Percentiles rank a stretch among this genome's conserved stretches.
These are phyloP conservation scores for Solenopsis fugax DNA, from an alignment of 1,140 invertebrate genomes.

Conservation along the genomic window DNA sequence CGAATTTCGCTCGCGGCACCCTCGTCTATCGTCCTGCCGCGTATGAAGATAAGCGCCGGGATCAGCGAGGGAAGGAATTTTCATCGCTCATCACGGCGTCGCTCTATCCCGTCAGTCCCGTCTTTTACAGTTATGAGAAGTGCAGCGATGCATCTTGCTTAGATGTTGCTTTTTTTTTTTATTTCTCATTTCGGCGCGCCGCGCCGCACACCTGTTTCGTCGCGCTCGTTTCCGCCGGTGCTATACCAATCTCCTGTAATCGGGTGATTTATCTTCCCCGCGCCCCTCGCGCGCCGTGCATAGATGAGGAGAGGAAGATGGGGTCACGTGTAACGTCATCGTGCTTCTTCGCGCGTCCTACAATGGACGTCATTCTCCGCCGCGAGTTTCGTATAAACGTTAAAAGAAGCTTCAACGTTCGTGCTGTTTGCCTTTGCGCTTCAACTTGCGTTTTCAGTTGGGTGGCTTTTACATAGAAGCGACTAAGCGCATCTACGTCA, in stretches of 20 bases:
- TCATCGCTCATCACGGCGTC: slow-evolving; percentile 10
- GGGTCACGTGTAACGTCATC: slow-evolving; percentile 36
- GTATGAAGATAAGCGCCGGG: slow-evolving; percentile 15
- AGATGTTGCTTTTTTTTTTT: slow-evolving; percentile 55
- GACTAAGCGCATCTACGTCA: background rate
- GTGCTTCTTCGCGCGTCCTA: background rate
- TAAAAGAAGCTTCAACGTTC: slow-evolving; percentile 9
- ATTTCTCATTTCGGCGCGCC: slow-evolving; percentile 1
- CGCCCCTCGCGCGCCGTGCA: slow-evolving; percentile 4
- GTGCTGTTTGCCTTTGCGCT: slow-evolving; percentile 9
- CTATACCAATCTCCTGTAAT: slow-evolving; percentile 58
- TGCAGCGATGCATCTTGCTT: slow-evolving; percentile 46
- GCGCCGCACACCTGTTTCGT: slow-evolving; percentile 40
- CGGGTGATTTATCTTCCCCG: slow-evolving; percentile 57
- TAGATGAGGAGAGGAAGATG: slow-evolving; percentile 32
- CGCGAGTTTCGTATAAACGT: slow-evolving; percentile 23
- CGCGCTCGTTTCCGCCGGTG: slow-evolving; percentile 36
- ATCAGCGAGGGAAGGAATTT: slow-evolving; percentile 31
- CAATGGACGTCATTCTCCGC: slow-evolving; percentile 25
- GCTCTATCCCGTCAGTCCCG: slow-evolving; percentile 6
- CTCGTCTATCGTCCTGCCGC: background rate
- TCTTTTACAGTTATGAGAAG: slow-evolving; percentile 46
- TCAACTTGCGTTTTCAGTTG: slow-evolving; percentile 12
- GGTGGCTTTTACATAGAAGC: slow-evolving; percentile 15
- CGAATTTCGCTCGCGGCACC: slow-evolving; percentile 1